Evolutionary conservation across 2,888 invertebrate genomes (phyloP), one percentile per base, ranked within the genome.

Genomic region (Microctonus hyperodae): DNA sequence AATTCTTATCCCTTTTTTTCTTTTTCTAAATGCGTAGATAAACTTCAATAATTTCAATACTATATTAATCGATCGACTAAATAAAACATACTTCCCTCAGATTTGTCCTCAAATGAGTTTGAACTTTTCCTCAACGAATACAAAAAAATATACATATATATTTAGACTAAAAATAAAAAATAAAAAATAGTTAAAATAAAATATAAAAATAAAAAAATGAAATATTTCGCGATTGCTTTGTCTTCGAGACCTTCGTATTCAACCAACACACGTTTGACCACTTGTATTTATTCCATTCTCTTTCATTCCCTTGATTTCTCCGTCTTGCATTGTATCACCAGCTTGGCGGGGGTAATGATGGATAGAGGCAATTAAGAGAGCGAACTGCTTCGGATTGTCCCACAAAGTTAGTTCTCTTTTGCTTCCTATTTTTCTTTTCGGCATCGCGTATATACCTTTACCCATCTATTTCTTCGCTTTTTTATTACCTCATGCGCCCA

Each of bases 341-440:
- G 50, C 31, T 35, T 51, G 63, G 73, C 69, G 72, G 75, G 76
- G 73, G 74, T 76, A 75, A 75, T 77, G 77, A 77, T 77, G 76
- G 76, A 77, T 77, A 72, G 75, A 74, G 75, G 75, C 77, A 77
- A 77, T 77, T 77, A 77, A 77, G 75, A 73, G 71, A 74, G 73
- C 72, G 73, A 72, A 71, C 73, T 16, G 44, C 74, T 72, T 72
- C 68, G 69, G 72, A 75, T 75, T 75, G 70, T 71, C 71, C 73
- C 57, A 69, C 56, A 25, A 61, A 61, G 60, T 58, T 68, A 64
- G 70, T 69, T 70, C 67, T 66, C 70, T 61, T 69, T 61, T 51
- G 56, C 66, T 64, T 64, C 58, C 31, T 55, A 60, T 63, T 53
- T 65, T 63, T 55, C 35, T 62, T 58, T 56, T 58, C 25, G n/a